Conservation (phyloP, 2,888 invertebrate species). For the Amblyjoppa fuscipennis region DNA sequence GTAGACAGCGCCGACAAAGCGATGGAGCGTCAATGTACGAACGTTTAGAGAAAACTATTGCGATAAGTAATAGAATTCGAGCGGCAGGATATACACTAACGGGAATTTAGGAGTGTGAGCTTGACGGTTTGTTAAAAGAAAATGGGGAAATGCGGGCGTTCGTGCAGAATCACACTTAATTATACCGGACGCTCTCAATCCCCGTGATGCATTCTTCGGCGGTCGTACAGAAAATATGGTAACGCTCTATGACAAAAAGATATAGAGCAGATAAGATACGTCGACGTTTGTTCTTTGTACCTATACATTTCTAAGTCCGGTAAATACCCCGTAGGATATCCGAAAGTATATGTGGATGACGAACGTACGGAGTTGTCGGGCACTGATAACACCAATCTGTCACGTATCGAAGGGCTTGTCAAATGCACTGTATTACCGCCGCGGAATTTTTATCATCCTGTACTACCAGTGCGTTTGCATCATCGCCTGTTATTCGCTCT, state of each 20-base stretch:
- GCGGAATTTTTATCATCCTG: slow-evolving; percentile 73
- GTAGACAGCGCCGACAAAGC: neutral
- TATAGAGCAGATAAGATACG: too few relatives aligned
- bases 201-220: slow-evolving; percentile 42
- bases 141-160: neutral
- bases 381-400: neutral
- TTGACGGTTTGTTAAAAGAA: neutral
- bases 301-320: too few relatives aligned
- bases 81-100: neutral
- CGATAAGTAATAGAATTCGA: slow-evolving; percentile 8
- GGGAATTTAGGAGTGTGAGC: slow-evolving; percentile 20
- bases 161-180: slow-evolving; percentile 1
- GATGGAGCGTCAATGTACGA: slow-evolving; percentile 14
- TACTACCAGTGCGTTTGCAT: slow-evolving; percentile 72
- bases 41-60: neutral
- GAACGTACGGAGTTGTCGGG: slow-evolving; percentile 37
- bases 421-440: slow-evolving; percentile 73
- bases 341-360: slow-evolving; percentile 62
- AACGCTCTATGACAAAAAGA: too few relatives aligned
- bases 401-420: slow-evolving; percentile 68
- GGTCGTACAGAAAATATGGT: too few relatives aligned
- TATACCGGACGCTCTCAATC: slow-evolving; percentile 12
- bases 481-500: slow-evolving; percentile 79
- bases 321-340: slow-evolving; percentile 58
- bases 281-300: too few relatives aligned